phyloP scores from a whole-genome alignment of 2,888 invertebrate species.

The Acrobasis consociella region DNA sequence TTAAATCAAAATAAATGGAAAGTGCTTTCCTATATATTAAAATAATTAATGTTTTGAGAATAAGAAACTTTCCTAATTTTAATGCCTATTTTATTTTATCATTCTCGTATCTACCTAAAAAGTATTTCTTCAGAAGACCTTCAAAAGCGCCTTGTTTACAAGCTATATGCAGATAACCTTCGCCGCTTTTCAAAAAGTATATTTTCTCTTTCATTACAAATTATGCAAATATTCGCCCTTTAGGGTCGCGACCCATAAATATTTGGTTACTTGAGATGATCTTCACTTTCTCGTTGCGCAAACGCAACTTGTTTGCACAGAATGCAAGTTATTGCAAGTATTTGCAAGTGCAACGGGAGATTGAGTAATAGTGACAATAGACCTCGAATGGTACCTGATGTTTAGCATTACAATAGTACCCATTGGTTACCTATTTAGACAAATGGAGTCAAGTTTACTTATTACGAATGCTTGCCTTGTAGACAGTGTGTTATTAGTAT shows the following conservation, averaged over 20 bases:
- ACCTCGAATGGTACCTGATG: conserved; percentile 14
- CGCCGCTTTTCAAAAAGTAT: conserved; percentile 8
- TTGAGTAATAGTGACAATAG: conserved; percentile 15
- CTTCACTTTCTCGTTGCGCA: conserved; percentile 27
- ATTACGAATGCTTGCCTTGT: conserved; percentile 7
- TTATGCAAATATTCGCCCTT: conserved; percentile 21
- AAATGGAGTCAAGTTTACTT: conserved; percentile 21
- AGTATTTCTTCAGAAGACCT: not conserved
- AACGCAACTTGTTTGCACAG: conserved; percentile 16
- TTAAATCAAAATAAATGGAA: not conserved
- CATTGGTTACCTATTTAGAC: conserved; percentile 15
- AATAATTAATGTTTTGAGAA: too few relatives aligned
- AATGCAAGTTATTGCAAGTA: conserved; percentile 15
- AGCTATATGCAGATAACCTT: conserved; percentile 6
- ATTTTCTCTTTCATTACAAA: conserved; percentile 16
- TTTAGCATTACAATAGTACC: conserved; percentile 12
- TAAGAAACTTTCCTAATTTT: too few relatives aligned
- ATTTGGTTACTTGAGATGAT: conserved; percentile 16
- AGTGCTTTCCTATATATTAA: too few relatives aligned
- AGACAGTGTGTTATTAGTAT: not conserved
- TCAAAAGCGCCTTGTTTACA: not conserved
- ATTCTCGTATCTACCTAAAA: too few relatives aligned
- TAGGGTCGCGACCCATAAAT: conserved; percentile 18
- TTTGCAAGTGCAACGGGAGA: conserved; percentile 1
- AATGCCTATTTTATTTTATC: too few relatives aligned